A percentile compares a stretch with the other conserved stretches of the same genome.
Conservation (phyloP, 2,113 vertebrate genomes). For the Aegithalos caudatus region DNA sequence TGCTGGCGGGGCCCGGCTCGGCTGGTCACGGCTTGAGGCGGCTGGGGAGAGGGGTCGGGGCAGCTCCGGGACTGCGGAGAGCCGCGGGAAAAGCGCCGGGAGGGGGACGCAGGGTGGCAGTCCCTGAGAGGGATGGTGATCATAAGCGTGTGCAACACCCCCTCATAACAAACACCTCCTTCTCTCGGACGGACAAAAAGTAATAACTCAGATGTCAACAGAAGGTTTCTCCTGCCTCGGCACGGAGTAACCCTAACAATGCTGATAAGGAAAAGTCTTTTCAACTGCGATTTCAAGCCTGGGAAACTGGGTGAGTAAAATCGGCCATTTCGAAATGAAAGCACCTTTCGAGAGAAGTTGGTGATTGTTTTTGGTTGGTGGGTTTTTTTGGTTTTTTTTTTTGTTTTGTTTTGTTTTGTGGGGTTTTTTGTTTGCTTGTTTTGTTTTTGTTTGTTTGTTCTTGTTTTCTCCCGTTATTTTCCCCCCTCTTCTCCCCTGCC, state of each 20-base stretch:
- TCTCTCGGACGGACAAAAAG: neutral
- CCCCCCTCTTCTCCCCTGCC: too few relatives aligned
- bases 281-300: neutral
- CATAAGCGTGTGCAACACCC: fast-evolving
- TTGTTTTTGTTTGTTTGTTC: fast-evolving
- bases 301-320: neutral
- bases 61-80: neutral
- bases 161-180: neutral
- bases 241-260: neutral
- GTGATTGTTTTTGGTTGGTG: too few relatives aligned
- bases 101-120: neutral
- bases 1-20: neutral
- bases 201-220: neutral
- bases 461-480: neutral
- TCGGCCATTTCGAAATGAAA: constrained; percentile 3
- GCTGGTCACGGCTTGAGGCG: too few relatives aligned
- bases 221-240: neutral
- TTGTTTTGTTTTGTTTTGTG: too few relatives aligned
- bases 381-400: too few relatives aligned
- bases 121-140: neutral
- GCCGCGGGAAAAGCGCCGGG: too few relatives aligned
- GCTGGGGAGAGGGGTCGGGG: too few relatives aligned
- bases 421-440: fast-evolving
- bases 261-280: neutral
- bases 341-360: neutral